Evolutionary conservation across 2,888 invertebrate species (phyloP).

Genomic region (Sinotaia quadrata): DNA sequence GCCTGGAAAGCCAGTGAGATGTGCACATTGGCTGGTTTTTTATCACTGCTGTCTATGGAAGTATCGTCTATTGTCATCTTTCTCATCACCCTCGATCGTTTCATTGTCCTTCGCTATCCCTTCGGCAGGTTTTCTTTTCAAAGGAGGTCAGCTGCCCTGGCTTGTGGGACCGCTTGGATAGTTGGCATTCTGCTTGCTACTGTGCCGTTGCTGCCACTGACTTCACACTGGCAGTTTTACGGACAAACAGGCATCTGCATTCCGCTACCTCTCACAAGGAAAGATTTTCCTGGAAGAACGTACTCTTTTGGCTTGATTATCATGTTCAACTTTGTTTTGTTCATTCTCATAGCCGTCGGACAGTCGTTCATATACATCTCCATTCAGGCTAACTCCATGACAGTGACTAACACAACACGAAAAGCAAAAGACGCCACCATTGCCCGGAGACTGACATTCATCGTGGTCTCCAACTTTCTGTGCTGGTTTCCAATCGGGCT

Average conservation of each 20-base stretch:
- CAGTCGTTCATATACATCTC: constrained; percentile 5
- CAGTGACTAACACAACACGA: neutral
- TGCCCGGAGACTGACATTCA: neutral
- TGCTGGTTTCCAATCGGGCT: constrained; percentile 11
- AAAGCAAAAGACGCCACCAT: neutral
- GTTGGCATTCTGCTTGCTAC: neutral
- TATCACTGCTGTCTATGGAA: constrained; percentile 74
- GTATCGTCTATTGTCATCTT: constrained; percentile 74
- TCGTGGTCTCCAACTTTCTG: constrained; percentile 1
- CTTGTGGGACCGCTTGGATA: neutral
- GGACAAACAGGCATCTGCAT: constrained; percentile 1
- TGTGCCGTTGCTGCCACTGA: neutral
- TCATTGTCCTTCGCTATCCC: constrained; percentile 75
- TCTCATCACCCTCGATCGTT: constrained; percentile 78
- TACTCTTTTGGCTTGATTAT: constrained; percentile 8
- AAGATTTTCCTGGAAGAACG: neutral
- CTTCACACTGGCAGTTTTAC: neutral
- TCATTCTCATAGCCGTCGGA: neutral
- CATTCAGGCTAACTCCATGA: neutral
- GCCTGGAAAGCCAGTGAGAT: constrained; percentile 42
- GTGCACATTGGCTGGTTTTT: constrained; percentile 46
- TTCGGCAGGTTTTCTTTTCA: neutral
- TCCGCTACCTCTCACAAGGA: neutral
- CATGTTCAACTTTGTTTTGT: constrained; percentile 3
- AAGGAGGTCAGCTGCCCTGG: neutral